A percentile compares a stretch with the other conserved stretches of the same genome.
Conservation (phyloP, 2,113 vertebrate species). For the Psilopsiagon aurifrons region DNA sequence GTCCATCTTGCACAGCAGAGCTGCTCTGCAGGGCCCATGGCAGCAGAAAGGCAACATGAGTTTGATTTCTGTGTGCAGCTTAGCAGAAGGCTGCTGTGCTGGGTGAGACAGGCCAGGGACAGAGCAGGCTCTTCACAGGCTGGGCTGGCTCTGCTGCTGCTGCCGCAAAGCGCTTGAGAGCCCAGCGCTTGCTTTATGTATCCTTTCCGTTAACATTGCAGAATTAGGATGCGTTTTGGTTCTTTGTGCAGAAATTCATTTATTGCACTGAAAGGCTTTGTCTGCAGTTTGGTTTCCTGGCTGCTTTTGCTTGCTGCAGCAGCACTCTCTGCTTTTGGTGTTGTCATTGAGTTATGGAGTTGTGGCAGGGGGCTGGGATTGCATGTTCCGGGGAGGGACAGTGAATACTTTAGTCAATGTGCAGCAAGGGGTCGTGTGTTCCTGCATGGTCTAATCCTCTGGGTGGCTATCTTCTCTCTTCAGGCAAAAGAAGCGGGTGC, state of each 20-base stretch:
- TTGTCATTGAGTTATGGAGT: rapidly evolving
- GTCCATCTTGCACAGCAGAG: background rate
- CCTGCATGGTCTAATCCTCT: background rate
- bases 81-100: background rate
- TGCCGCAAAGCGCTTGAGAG: background rate
- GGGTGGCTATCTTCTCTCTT: background rate
- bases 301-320: background rate
- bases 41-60: background rate
- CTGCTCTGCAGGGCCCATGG: background rate
- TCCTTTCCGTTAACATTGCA: background rate
- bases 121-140: background rate
- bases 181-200: background rate
- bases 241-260: background rate
- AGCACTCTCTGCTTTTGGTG: background rate
- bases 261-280: background rate
- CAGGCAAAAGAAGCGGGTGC: constrained; percentile 94
- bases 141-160: background rate
- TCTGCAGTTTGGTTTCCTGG: background rate
- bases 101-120: background rate
- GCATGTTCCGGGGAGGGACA: background rate
- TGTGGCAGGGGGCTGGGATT: background rate
- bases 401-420: background rate
- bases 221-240: background rate
- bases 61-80: background rate
- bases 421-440: background rate